A percentile compares a stretch with the other conserved stretches of the same genome.
phyloP scores from a whole-genome alignment of 2,797 vertebrate genomes.

The Erpetoichthys calabaricus region DNA sequence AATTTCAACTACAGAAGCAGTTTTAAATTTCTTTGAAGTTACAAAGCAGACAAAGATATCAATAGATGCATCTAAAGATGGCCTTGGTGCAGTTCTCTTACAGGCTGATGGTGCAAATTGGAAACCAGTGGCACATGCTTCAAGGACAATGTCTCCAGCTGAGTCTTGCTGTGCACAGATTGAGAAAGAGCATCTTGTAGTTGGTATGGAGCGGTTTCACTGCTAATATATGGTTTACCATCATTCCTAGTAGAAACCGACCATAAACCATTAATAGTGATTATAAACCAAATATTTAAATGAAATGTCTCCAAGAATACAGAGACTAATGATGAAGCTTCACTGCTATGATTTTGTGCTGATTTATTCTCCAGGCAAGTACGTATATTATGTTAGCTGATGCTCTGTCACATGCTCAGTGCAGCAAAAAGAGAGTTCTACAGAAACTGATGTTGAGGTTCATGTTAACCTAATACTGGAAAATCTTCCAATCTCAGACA shows the following conservation, averaged over 20 bases:
- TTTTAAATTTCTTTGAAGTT: conserved; percentile 12
- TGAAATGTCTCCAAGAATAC: no score
- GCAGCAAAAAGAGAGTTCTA: no score
- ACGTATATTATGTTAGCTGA: neutral
- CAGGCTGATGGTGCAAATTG: conserved; percentile 4
- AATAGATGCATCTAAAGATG: conserved; percentile 15
- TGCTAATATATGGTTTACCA: neutral
- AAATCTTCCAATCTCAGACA: no score
- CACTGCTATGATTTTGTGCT: neutral
- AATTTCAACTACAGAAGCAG: conserved; percentile 6
- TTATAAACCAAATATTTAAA: neutral
- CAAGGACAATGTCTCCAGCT: neutral
- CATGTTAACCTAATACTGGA: no score
- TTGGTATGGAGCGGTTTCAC: neutral
- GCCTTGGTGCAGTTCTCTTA: conserved; percentile 15
- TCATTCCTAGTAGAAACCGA: neutral
- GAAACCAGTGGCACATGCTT: neutral
- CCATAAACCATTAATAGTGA: neutral
- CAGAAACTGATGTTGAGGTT: no score
- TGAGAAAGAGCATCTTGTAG: neutral
- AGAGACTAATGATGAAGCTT: neutral
- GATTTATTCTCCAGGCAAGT: neutral
- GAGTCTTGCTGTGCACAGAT: neutral
- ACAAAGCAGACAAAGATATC: conserved; percentile 9
- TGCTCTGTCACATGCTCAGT: neutral